Conservation (phyloP, 2,113 vertebrate species). For the Podarcis cretensis region DNA sequence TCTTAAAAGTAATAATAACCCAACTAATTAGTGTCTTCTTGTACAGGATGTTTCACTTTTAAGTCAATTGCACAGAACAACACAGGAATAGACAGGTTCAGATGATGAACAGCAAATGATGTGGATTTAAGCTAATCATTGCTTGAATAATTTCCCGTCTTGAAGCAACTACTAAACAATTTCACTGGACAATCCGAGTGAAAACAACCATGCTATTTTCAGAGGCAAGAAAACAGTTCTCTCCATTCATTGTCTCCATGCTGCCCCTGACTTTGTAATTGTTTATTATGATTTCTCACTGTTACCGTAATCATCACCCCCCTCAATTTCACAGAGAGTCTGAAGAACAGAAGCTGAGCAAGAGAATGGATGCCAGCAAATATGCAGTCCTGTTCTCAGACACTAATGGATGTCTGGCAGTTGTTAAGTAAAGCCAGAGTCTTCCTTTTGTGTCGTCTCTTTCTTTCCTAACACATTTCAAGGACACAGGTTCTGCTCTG, state of each 20-base stretch:
- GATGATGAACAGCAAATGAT: neutral
- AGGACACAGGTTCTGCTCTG: neutral
- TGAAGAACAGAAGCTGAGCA: neutral
- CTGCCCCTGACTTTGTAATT: neutral
- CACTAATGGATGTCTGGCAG: neutral
- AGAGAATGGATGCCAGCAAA: neutral
- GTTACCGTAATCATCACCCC: too few relatives aligned
- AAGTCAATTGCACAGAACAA: neutral
- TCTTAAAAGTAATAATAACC: too few relatives aligned
- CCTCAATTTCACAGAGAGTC: neutral
- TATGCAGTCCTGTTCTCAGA: neutral
- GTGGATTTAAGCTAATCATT: neutral
- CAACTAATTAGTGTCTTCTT: neutral
- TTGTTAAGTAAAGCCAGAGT: neutral
- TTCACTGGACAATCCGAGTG: neutral
- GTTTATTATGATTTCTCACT: neutral
- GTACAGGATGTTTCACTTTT: too few relatives aligned
- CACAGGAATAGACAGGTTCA: neutral
- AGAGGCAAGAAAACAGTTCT: neutral
- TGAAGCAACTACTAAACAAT: too few relatives aligned
- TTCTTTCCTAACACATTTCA: neutral
- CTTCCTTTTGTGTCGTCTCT: neutral
- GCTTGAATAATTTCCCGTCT: neutral
- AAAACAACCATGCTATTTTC: neutral
- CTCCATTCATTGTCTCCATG: neutral